Base-by-base conservation (phyloP, 2,888 invertebrate species). In the Campoletis raptor region DNA sequence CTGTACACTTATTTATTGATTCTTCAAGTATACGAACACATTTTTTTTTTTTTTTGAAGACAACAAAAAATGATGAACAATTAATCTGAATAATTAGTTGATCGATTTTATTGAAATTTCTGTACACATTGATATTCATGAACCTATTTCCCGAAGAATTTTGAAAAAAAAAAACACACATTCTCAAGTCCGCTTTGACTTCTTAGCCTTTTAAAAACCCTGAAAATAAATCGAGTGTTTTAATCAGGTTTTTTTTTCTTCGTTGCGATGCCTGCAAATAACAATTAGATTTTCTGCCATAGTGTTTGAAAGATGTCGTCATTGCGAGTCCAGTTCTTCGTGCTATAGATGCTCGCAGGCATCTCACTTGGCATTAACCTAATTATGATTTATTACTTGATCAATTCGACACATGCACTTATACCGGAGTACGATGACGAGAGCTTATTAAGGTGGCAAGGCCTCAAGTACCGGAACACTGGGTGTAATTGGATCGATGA, bases 341-440 rank as follows among this genome's bases (percentile, higher is more conserved):
- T 78, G n/a, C 48, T 48, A 54, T 30, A 30, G 3, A 30, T 30
- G 30, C 30, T n/a, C 21, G 52, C 30, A 24, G 57, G 66, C 9
- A 18, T 70, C 80, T 18, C 30, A 52, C 54, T 74, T 93, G 96
- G 96, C 89, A 96, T 96, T 92, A 96, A 96, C 92, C 96, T 96
- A 90, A 96, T 96, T 90, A 96, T 96, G 92, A 88, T 87, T 81
- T 85, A 87, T 87, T 73, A 83, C 81, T 85, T 73, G 54, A 61
- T 78, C 78, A 67, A 85, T 70, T 57, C 61, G 36, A 84, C 57
- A 18, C 37, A 69, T 42, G 42, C 40, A 42, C 57, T 24, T 57
- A 30, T 52, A 67, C n/a, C 61, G 48, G 61, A 54, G 81, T 10
- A 21, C 37, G 79, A 77, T 77, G 77, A 83, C 77, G 83, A 83